Conservation (phyloP, 2,113 vertebrate species). For the Uropsilus gracilis region DNA sequence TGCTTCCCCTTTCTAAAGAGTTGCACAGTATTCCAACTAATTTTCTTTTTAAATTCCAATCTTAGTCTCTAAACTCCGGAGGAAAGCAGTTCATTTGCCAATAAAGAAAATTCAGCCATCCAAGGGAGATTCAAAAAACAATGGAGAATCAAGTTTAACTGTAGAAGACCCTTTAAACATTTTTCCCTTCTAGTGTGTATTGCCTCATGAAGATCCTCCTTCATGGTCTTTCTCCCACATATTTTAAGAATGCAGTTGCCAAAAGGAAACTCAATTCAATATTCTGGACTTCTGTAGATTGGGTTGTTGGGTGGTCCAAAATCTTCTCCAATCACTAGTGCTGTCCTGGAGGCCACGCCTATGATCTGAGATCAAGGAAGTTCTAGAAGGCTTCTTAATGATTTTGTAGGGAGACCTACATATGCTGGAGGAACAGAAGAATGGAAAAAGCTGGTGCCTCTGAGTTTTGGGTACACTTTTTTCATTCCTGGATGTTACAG, state of each 20-base stretch:
- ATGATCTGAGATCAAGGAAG: background rate
- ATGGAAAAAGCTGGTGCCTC: background rate
- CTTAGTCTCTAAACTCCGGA: constrained; percentile 34
- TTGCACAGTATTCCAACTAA: background rate
- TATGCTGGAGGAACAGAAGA: background rate
- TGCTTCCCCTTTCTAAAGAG: background rate
- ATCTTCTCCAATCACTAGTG: background rate
- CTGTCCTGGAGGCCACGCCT: background rate
- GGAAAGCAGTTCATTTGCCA: constrained; percentile 29
- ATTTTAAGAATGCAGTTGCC: constrained; percentile 33
- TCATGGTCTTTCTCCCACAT: background rate
- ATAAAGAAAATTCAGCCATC: constrained; percentile 31
- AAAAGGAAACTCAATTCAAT: constrained; percentile 18
- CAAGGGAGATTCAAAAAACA: constrained; percentile 49
- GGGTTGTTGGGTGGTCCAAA: background rate
- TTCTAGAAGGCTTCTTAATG: background rate
- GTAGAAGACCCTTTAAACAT: constrained; percentile 27
- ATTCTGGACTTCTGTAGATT: background rate
- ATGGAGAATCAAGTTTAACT: constrained; percentile 9
- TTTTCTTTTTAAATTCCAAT: background rate
- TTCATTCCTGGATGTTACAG: background rate
- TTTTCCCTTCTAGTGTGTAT: constrained; percentile 37
- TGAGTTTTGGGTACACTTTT: background rate
- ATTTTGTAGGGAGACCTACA: background rate
- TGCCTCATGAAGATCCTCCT: constrained; percentile 27